A percentile compares a stretch with the other conserved stretches of the same genome.
These are phyloP conservation scores for Digitonthophagus gazella DNA, from an alignment of 2,888 invertebrate species.

Conservation along the genomic window DNA sequence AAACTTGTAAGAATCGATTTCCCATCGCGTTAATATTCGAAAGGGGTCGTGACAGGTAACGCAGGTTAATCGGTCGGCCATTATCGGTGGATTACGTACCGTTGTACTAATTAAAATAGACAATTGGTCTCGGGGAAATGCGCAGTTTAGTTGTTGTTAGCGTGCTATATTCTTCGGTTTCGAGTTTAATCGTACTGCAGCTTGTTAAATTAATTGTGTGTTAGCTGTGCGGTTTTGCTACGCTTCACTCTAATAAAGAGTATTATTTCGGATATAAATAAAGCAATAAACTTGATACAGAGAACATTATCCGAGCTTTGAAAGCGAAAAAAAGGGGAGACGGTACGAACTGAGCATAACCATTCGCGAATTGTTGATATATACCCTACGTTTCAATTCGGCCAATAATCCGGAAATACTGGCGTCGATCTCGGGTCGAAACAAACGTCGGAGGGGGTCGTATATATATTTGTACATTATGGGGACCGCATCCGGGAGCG, in stretches of 20 bases:
- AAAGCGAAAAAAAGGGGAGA: constrained; percentile 1
- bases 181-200: background rate
- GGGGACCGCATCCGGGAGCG: constrained; percentile 6
- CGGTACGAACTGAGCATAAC: background rate
- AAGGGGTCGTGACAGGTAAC: background rate
- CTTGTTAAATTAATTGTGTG: background rate
- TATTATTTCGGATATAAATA: constrained; percentile 1
- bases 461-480: constrained; percentile 11
- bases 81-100: background rate
- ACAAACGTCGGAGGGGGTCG: constrained; percentile 3
- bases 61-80: background rate
- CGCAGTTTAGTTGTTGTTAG: background rate
- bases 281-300: constrained; percentile 8
- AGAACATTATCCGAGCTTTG: background rate
- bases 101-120: background rate
- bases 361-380: constrained; percentile 2
- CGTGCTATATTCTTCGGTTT: background rate
- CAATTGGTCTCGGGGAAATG: background rate
- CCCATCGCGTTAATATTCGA: background rate
- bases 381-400: constrained; percentile 14
- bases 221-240: background rate
- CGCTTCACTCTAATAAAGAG: background rate
- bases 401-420: constrained; percentile 12
- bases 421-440: constrained; percentile 2
- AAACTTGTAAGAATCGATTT: constrained; percentile 4